Evolutionary conservation across 2,797 vertebrate species (phyloP).

Genomic region (Cuniculus paca): DNA sequence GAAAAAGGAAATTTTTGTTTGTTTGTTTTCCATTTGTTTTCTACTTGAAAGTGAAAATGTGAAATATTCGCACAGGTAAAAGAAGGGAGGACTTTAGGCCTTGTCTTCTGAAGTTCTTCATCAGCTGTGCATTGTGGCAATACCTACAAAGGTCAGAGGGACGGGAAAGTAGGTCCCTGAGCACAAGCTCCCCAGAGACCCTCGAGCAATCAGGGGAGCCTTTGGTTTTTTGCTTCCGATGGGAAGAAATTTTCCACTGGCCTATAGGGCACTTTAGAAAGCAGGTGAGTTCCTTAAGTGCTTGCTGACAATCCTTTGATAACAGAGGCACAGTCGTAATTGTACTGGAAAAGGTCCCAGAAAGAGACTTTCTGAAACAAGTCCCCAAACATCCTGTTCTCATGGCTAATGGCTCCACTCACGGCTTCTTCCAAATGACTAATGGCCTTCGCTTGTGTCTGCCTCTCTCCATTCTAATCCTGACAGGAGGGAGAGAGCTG

Average conservation of each 20-base stretch:
- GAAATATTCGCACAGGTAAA: neutral
- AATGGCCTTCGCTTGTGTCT: neutral
- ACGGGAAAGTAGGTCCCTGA: neutral
- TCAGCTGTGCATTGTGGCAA: no score
- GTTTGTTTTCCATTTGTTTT: conserved; percentile 4
- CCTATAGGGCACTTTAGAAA: neutral
- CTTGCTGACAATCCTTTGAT: conserved; percentile 50
- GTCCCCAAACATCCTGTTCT: neutral
- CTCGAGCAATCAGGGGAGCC: neutral
- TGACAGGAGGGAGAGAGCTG: neutral
- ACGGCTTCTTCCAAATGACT: conserved; percentile 8
- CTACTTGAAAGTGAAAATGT: neutral
- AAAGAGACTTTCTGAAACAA: conserved; percentile 58
- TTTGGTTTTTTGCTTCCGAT: conserved; percentile 4
- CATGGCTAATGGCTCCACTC: conserved; percentile 2
- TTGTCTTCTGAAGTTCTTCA: neutral
- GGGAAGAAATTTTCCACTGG: conserved; percentile 20
- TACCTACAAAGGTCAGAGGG: neutral
- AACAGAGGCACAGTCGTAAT: neutral
- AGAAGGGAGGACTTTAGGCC: neutral
- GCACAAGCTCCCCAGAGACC: neutral
- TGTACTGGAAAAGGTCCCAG: conserved; percentile 28
- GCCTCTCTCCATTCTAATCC: neutral
- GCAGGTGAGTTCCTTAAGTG: conserved; percentile 49
- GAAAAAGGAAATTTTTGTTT: neutral